phyloP scores from a whole-genome alignment of 2,888 invertebrate genomes.

The Agonopterix heracliana region DNA sequence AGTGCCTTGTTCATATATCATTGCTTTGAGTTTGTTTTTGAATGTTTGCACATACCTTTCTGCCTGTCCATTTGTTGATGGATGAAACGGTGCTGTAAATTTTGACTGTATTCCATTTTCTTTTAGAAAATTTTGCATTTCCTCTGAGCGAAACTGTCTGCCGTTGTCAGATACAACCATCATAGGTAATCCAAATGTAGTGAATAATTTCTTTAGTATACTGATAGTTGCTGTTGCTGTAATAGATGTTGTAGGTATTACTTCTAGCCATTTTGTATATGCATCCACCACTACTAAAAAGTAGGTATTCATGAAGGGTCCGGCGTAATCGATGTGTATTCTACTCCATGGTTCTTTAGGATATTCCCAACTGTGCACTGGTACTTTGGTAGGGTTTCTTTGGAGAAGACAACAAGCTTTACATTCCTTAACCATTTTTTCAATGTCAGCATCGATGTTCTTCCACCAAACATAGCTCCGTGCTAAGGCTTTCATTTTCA shows the following conservation, averaged over 20 bases:
- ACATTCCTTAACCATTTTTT: not conserved
- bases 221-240: constrained; percentile 2
- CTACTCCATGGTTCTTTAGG: constrained; percentile 13
- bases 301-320: constrained; percentile 12
- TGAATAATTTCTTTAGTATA: not conserved
- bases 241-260: constrained; percentile 1
- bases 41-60: constrained; percentile 14
- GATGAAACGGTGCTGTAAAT: constrained; percentile 12
- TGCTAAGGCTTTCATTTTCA: constrained; percentile 8
- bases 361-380: constrained; percentile 10
- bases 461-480: constrained; percentile 11
- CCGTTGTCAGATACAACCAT: not conserved
- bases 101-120: constrained; percentile 6
- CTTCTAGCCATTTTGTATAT: constrained; percentile 15
- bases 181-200: not conserved
- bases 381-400: constrained; percentile 9
- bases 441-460: constrained; percentile 8
- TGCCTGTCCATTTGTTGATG: constrained; percentile 13
- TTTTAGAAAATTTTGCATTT: constrained; percentile 3
- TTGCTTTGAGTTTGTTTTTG: constrained; percentile 7
- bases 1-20: constrained; percentile 1
- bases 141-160: not conserved
- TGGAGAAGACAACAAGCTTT: not conserved
- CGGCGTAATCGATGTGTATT: constrained; percentile 16
- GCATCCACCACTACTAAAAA: constrained; percentile 15